These are phyloP conservation scores for Drosophila pseudotakahashii DNA, from an alignment of 2,888 invertebrate species.

Conservation along the genomic window DNA sequence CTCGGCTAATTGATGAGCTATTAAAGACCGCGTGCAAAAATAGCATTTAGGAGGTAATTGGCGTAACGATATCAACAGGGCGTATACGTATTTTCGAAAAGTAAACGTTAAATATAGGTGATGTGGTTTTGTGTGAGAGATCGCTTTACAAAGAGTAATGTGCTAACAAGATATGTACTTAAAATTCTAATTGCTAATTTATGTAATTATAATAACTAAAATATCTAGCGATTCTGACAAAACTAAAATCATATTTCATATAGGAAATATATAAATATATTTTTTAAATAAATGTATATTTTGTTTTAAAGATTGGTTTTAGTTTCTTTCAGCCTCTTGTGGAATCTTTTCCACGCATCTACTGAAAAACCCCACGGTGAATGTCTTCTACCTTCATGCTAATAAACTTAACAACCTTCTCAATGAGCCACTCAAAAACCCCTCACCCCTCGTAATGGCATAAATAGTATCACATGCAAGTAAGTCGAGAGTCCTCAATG, in stretches of 20 bases:
- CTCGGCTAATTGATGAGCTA: constrained; percentile 46
- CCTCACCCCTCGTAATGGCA: constrained; percentile 2
- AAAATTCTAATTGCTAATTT: neutral
- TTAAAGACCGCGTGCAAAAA: constrained; percentile 18
- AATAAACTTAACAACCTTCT: constrained; percentile 35
- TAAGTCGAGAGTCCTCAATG: constrained; percentile 40
- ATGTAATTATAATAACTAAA: too few species aligned
- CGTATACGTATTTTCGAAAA: constrained; percentile 24
- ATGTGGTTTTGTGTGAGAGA: neutral
- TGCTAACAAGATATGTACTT: neutral
- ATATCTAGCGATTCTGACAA: too few species aligned
- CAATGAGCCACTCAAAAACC: constrained; percentile 16
- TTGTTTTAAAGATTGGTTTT: too few species aligned
- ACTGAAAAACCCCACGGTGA: neutral
- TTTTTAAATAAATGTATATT: too few species aligned
- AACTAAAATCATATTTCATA: too few species aligned
- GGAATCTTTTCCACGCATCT: neutral
- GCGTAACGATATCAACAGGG: constrained; percentile 13
- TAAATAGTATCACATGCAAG: constrained; percentile 33
- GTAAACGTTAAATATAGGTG: neutral
- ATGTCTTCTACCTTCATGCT: constrained; percentile 21
- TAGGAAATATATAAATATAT: too few species aligned
- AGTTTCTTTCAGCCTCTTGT: neutral
- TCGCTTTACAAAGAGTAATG: neutral
- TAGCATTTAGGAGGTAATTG: constrained; percentile 22